phyloP scores from a whole-genome alignment of 2,888 invertebrate genomes.

The Pimpla rufipes region DNA sequence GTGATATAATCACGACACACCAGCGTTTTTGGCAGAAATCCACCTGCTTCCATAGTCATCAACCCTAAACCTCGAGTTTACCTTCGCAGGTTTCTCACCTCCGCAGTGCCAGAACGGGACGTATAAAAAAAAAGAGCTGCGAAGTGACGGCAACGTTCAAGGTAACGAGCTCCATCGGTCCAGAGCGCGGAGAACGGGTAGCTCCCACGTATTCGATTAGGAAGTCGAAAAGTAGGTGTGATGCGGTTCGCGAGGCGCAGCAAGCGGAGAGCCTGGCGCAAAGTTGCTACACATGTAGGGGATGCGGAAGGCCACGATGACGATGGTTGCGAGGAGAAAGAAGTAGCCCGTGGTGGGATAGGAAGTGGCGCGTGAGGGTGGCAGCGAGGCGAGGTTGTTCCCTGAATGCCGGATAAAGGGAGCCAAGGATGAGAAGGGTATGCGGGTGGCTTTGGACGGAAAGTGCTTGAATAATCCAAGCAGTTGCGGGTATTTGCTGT shows the following conservation, averaged over 20 bases:
- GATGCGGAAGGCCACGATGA: slow-evolving; percentile 5
- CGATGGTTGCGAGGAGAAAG: slow-evolving; percentile 31
- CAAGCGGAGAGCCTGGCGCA: slow-evolving; percentile 49
- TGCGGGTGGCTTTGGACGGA: slow-evolving; percentile 32
- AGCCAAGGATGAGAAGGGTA: not conserved
- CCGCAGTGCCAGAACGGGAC: not conserved
- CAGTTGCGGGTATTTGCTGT: slow-evolving; percentile 62
- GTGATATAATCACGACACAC: no score
- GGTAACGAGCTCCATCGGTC: slow-evolving; percentile 17
- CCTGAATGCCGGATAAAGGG: slow-evolving; percentile 4
- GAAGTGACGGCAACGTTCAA: slow-evolving; percentile 7
- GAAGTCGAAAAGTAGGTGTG: slow-evolving; percentile 43
- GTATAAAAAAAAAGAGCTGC: no score
- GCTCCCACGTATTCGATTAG: slow-evolving; percentile 50
- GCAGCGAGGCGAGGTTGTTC: slow-evolving; percentile 4
- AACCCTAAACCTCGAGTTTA: no score
- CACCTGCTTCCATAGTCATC: no score
- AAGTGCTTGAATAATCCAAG: slow-evolving; percentile 70
- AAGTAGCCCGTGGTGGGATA: not conserved
- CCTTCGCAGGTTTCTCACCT: not conserved
- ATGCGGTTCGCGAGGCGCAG: slow-evolving; percentile 9
- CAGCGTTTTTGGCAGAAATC: no score
- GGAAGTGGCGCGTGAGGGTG: not conserved
- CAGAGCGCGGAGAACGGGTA: not conserved
- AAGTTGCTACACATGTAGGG: slow-evolving; percentile 48